Conservation (phyloP, 2,797 vertebrate genomes). For the Sebastes itinus region DNA sequence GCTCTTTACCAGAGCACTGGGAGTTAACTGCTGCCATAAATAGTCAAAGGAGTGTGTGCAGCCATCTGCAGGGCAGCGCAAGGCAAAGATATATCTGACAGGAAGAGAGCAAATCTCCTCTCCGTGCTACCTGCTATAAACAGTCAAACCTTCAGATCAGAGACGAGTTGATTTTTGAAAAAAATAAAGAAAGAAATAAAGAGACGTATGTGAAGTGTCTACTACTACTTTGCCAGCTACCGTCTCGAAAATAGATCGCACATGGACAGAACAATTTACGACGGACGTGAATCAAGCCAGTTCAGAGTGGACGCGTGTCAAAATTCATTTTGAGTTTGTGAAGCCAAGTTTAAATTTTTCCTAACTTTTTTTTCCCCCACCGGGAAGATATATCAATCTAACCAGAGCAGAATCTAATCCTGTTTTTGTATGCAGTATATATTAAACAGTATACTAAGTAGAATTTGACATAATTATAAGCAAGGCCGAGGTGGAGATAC, state of each 20-base stretch:
- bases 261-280: conserved; percentile 9
- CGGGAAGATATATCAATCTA: neutral
- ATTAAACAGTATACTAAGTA: neutral
- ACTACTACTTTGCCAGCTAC: conserved; percentile 28
- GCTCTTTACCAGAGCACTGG: conserved; percentile 78
- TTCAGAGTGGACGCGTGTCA: neutral
- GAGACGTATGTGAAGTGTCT: conserved; percentile 20
- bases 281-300: conserved; percentile 11
- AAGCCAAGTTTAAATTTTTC: neutral
- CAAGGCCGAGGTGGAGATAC: neutral
- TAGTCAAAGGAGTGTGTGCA: conserved; percentile 64
- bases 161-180: conserved; percentile 24
- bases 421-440: neutral
- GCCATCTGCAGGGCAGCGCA: conserved; percentile 50
- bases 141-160: conserved; percentile 46
- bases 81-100: conserved; percentile 69
- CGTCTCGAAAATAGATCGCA: conserved; percentile 34
- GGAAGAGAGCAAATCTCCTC: conserved; percentile 66
- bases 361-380: neutral
- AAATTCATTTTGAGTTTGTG: neutral
- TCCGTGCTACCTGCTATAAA: conserved; percentile 64
- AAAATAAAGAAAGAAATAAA: conserved; percentile 31
- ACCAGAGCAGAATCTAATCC: neutral
- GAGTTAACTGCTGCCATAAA: conserved; percentile 80
- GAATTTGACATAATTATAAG: neutral